Evolutionary conservation across 2,888 invertebrate genomes (phyloP), one percentile per base, ranked within the genome.

Genomic region (Metalampra italica): DNA sequence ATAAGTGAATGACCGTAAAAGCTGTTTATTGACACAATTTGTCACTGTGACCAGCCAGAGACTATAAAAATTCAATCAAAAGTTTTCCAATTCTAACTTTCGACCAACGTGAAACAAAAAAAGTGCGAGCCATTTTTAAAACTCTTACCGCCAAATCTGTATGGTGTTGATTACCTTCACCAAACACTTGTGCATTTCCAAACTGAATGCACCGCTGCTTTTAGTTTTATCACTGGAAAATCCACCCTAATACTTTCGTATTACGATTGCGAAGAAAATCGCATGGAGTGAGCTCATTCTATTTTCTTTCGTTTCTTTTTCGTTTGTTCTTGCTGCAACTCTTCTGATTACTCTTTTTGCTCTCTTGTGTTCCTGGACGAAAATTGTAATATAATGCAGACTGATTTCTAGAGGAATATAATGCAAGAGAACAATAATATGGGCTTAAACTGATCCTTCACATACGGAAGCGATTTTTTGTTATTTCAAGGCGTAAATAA

Each of bases 301-400:
- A 32, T 32, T 32, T 32, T 32, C 32, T 32, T 4, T 36, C 36
- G 3, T n/a, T 7, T 36, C n/a, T 36, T n/a, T n/a, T n/a, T 36
- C 36, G 15, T 67, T 65, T 56, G 61, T 64, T 64, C 60, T 56
- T 55, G 51, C 57, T 51, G 56, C 53, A 59, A 55, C 56, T 53
- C 56, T 51, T 54, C 58, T 66, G 66, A 67, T 67, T 67, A 67
- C 65, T 56, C 60, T 64, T 67, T 67, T 67, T 64, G 58, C 62
- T 60, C 55, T 57, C 63, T 54, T 30, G 30, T 46, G 45, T 57
- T 56, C 51, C 39, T 50, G 55, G 55, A 53, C 62, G 47, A 59
- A 59, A 55, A 52, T 50, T 43, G 60, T 56, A 64, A 56, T 43
- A 59, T 66, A 62, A 68, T 64, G 59, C 58, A 54, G 59, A 56